Evolutionary conservation across 1,140 invertebrate genomes (phyloP), one percentile per base, ranked within the genome.

Genomic region (Brachionus asplanchnoidis): DNA sequence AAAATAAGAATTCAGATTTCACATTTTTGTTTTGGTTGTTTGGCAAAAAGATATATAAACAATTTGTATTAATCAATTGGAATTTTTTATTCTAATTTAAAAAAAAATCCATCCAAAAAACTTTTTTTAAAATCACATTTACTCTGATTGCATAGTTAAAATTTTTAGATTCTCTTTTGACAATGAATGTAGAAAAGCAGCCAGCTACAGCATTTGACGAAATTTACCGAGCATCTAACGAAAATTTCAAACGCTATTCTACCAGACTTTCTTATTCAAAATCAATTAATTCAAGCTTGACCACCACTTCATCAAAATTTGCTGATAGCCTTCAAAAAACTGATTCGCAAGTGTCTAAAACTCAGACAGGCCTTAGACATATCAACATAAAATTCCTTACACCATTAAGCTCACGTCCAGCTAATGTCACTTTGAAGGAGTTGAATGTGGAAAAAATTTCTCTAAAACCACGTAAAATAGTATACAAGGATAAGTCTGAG

Each of bases 401-500:
- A 14, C 36, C 68, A 73, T 17, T 20, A 42, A 42, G 17, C n/a
- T 11, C 68, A 23, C 17, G 32, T n/a, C 26, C 26, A 9, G 66
- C 32, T 9, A 73, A 20, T 17, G 36, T 73, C 40, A 73, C 36
- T 11, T n/a, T 73, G n/a, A 73, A 73, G 3, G 68, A 73, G 23
- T 42, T 73, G n/a, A 73, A 73, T 17, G 68, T 73, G 3, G 68
- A 73, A 40, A 73, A 42, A 73, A 73, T 73, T 40, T 73, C 40
- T 9, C 17, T 73, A 40, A 73, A 73, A 20, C 68, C 68, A n/a
- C 14, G 36, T 11, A 73, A 73, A 73, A 42, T 73, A 8, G 68
- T 73, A 20, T 73, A 73, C 32, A 73, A 73, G 42, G 68, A 73
- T 20, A 73, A 73, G n/a, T 73, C 68, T n/a, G 68, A 44, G 42